phyloP scores from a whole-genome alignment of 2,113 vertebrate species.

The Orthochromis malagaraziensis region DNA sequence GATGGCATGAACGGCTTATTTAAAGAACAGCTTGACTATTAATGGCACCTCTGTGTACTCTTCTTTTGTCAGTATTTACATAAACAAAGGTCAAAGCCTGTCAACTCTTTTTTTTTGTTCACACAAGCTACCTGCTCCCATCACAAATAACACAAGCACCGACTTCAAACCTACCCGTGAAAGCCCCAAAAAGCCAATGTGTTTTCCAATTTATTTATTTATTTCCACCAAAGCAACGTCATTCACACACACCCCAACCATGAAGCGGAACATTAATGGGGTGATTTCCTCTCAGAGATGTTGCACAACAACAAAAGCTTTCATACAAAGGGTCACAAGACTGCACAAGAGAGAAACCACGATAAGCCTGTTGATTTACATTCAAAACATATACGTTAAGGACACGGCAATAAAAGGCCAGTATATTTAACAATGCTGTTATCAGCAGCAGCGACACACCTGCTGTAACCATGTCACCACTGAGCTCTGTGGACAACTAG shows the following conservation, averaged over 20 bases:
- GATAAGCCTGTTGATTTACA: conserved; percentile 9
- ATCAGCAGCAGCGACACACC: neutral
- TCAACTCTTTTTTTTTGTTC: neutral
- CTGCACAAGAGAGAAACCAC: neutral
- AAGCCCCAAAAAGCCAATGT: neutral
- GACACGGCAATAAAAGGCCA: neutral
- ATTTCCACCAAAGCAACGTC: neutral
- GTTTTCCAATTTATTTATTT: neutral
- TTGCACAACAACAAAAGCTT: neutral
- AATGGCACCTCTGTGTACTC: neutral
- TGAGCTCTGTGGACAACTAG: neutral
- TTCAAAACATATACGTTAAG: neutral
- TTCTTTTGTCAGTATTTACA: neutral
- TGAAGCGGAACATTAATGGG: neutral
- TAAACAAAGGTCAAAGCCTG: neutral
- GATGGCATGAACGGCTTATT: neutral
- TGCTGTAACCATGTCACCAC: neutral
- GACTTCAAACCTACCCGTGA: neutral
- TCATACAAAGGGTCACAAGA: neutral
- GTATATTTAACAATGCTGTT: neutral
- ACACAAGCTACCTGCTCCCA: neutral
- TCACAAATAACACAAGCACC: neutral
- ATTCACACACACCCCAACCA: neutral
- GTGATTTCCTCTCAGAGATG: neutral
- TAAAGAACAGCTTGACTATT: neutral